Evolutionary conservation across 53 echinoderm and acorn worm genomes (phyloP).

Genomic region (Mesocentrotus franciscanus): DNA sequence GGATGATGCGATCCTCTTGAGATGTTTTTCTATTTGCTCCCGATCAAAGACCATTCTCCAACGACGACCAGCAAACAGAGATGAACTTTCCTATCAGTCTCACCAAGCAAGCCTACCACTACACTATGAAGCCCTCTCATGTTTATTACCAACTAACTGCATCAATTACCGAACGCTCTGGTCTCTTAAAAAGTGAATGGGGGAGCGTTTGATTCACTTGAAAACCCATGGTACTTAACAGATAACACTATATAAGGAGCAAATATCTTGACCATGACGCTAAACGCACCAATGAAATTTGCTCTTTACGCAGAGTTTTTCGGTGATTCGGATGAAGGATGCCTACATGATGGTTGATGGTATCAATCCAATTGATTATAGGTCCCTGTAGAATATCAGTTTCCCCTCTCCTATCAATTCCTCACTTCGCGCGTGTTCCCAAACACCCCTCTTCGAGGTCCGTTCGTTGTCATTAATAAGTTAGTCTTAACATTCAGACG

Average conservation of each 20-base stretch:
- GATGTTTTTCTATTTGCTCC: slow-evolving; percentile 27
- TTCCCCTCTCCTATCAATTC: not conserved
- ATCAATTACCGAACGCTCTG: slow-evolving; percentile 1
- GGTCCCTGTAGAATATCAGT: not conserved
- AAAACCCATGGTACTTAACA: not conserved
- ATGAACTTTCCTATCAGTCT: not conserved
- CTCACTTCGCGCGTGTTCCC: slow-evolving; percentile 2
- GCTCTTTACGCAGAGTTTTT: not conserved
- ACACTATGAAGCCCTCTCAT: not conserved
- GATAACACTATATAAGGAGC: not conserved
- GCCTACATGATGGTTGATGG: not conserved
- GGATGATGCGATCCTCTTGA: not conserved
- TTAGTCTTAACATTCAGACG: slow-evolving; percentile 13
- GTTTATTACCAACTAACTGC: not conserved
- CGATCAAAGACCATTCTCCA: slow-evolving; percentile 25
- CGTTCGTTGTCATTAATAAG: slow-evolving; percentile 11
- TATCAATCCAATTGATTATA: not conserved
- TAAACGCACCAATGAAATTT: not conserved
- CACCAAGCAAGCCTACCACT: not conserved
- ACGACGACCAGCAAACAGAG: not conserved
- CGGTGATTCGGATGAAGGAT: not conserved
- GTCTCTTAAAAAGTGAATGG: not conserved
- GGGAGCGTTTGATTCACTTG: not conserved
- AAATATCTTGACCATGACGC: not conserved
- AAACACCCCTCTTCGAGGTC: not conserved